phyloP scores from a whole-genome alignment of 2,888 invertebrate species.

The Pristionchus maxplancki region DNA sequence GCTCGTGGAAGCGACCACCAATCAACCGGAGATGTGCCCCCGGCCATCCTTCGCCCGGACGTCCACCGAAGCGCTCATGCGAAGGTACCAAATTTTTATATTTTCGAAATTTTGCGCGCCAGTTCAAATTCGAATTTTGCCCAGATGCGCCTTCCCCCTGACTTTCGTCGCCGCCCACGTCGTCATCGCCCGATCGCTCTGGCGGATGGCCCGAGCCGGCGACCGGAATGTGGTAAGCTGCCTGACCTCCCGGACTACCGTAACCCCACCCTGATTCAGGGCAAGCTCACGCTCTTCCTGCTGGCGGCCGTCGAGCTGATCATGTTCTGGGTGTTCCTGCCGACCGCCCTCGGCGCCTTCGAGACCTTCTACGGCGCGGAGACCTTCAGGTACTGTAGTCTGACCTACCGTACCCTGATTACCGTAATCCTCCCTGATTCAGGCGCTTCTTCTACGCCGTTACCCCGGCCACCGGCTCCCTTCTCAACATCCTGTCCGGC shows the following conservation, averaged over 20 bases:
- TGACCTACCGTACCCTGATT: not conserved
- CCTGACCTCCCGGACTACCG: not conserved
- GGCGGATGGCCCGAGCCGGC: not conserved
- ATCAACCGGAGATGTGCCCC: not conserved
- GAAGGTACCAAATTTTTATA: not conserved
- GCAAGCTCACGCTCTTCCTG: not conserved
- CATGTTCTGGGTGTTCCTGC: slow-evolving; percentile 8
- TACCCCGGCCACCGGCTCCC: not conserved
- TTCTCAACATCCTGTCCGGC: slow-evolving; percentile 7
- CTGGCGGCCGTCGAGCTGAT: slow-evolving; percentile 16
- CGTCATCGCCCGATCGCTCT: not conserved
- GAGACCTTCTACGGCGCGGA: slow-evolving; percentile 10
- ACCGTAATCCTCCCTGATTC: not conserved
- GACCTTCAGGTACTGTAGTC: slow-evolving; percentile 42
- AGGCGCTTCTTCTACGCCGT: slow-evolving; percentile 35
- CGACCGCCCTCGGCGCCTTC: not conserved
- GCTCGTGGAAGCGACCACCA: not conserved
- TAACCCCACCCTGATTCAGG: not conserved
- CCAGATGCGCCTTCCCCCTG: not conserved
- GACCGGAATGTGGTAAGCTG: slow-evolving; percentile 26
- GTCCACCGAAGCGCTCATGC: not conserved
- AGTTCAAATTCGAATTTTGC: not conserved
- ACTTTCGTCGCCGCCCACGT: not conserved
- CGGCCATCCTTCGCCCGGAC: not conserved
- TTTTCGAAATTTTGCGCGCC: not conserved